A percentile compares a stretch with the other conserved stretches of the same genome.
phyloP scores from a whole-genome alignment of 1,140 invertebrate genomes.

The Drosophila athabasca region DNA sequence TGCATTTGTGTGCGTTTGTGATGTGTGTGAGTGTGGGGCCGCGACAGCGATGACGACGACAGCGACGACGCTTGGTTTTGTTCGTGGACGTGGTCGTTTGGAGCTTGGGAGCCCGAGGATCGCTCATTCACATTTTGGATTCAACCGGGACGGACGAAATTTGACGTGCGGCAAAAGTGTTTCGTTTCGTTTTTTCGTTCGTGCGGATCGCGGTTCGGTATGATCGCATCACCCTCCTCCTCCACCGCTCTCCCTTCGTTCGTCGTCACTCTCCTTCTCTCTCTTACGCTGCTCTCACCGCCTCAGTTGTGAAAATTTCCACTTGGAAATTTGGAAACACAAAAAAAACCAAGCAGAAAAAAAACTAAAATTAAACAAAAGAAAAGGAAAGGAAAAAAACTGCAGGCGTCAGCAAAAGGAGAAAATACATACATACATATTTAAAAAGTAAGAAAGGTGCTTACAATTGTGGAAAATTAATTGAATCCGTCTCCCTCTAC shows the following conservation, averaged over 20 bases:
- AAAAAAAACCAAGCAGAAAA: neutral
- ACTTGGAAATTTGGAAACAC: conserved; percentile 35
- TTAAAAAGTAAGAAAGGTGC: conserved; percentile 6
- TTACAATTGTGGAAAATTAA: conserved; percentile 18
- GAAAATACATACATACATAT: neutral
- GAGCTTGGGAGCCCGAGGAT: conserved; percentile 76
- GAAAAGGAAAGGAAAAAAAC: conserved; percentile 2
- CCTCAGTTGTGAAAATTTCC: conserved; percentile 75
- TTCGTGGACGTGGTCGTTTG: conserved; percentile 26
- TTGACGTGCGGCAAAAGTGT: conserved; percentile 63
- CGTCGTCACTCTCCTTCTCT: conserved; percentile 27
- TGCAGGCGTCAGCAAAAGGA: conserved; percentile 1
- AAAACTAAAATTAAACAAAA: conserved; percentile 4
- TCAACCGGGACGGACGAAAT: conserved; percentile 77
- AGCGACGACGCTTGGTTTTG: conserved; percentile 12
- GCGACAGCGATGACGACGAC: conserved; percentile 46
- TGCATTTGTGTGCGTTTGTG: too few relatives aligned
- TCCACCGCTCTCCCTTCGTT: conserved; percentile 34
- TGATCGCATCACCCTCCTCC: conserved; percentile 48
- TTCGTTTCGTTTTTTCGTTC: conserved; percentile 47
- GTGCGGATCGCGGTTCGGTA: conserved; percentile 38
- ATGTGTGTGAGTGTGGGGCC: conserved; percentile 23
- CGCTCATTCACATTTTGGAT: conserved; percentile 70
- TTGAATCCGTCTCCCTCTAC: conserved; percentile 12
- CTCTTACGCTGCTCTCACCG: conserved; percentile 18